A percentile compares a stretch with the other conserved stretches of the same genome.
Conservation (phyloP, 2,888 invertebrate genomes). For the Entomobrya proxima region DNA sequence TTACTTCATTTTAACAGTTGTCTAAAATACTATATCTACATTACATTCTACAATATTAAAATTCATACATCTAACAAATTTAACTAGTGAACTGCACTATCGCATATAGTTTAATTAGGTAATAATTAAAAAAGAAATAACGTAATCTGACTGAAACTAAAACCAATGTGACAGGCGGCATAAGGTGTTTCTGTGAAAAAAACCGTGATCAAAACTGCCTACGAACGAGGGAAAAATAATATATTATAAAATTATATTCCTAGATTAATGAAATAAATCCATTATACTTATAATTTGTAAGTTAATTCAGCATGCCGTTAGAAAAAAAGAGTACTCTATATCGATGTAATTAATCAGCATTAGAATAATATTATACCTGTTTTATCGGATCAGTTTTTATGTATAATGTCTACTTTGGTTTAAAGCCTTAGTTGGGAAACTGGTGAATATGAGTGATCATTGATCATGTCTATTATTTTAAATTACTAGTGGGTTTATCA, state of each 20-base stretch:
- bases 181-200: constrained; percentile 66
- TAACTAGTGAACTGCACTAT: neutral
- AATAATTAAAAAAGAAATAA: constrained; percentile 44
- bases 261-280: neutral
- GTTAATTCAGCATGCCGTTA: constrained; percentile 20
- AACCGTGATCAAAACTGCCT: constrained; percentile 67
- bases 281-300: constrained; percentile 4
- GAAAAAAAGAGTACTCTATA: neutral
- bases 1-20: constrained; percentile 56
- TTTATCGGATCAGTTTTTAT: constrained; percentile 43
- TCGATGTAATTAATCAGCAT: neutral
- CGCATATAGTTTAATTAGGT: neutral
- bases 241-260: constrained; percentile 10
- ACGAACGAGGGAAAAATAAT: constrained; percentile 43
- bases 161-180: constrained; percentile 65
- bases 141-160: constrained; percentile 66
- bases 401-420: constrained; percentile 45
- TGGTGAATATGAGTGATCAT: constrained; percentile 23
- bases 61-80: constrained; percentile 5
- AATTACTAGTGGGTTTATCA: neutral
- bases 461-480: neutral
- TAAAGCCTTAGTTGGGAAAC: constrained; percentile 34
- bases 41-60: constrained; percentile 4
- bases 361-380: neutral
- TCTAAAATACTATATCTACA: constrained; percentile 28